A percentile compares a stretch with the other conserved stretches of the same genome.
These are phyloP conservation scores for Grantiella picta DNA, from an alignment of 2,113 vertebrate species.

Conservation along the genomic window DNA sequence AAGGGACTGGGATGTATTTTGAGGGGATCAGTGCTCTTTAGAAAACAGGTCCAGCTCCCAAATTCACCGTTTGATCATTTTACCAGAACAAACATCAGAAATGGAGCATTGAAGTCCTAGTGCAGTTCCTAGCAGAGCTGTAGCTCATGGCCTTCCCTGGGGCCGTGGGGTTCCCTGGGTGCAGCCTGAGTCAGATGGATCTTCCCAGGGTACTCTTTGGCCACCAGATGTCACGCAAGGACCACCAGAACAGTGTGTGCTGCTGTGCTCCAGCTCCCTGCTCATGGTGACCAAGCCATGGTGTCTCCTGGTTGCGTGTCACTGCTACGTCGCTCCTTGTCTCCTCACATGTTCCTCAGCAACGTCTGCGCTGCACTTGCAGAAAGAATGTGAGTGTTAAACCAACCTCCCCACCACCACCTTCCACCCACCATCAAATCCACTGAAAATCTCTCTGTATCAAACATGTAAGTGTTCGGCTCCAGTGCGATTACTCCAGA, in stretches of 20 bases:
- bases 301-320: constrained; percentile 6
- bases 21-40: background rate
- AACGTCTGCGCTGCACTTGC: constrained; percentile 25
- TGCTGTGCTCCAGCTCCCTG: background rate
- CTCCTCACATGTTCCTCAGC: background rate
- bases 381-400: background rate
- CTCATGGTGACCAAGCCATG: background rate
- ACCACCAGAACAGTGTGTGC: background rate
- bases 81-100: background rate
- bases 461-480: constrained; percentile 42
- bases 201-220: background rate
- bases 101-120: background rate
- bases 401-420: background rate
- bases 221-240: constrained; percentile 62
- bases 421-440: constrained; percentile 14
- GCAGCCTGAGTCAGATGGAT: background rate
- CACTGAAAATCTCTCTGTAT: constrained; percentile 45
- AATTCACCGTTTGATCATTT: background rate
- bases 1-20: background rate
- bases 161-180: background rate
- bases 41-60: background rate
- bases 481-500: background rate
- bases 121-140: background rate
- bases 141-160: background rate
- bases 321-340: constrained; percentile 35